phyloP scores from a whole-genome alignment of 2,888 invertebrate genomes.

The Tenodera sinensis region DNA sequence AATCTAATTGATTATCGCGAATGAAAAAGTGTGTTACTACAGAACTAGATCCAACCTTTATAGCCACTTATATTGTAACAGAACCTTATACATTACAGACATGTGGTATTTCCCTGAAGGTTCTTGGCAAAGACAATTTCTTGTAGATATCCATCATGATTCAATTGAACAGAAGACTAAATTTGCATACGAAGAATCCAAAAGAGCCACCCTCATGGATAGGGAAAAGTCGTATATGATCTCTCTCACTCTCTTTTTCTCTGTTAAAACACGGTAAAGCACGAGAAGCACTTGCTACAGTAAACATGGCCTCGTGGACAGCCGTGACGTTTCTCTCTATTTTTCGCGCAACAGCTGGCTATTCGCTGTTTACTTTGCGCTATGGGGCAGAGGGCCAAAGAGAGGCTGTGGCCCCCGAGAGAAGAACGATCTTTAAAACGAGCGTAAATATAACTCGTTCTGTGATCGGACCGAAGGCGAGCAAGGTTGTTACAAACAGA shows the following conservation, averaged over 20 bases:
- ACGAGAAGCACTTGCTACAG: background rate
- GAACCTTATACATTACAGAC: too few relatives aligned
- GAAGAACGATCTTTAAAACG: background rate
- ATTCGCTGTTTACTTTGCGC: background rate
- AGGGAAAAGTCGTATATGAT: too few relatives aligned
- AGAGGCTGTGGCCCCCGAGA: background rate
- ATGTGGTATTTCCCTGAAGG: too few relatives aligned
- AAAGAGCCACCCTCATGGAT: too few relatives aligned
- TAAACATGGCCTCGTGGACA: background rate
- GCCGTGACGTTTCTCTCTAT: background rate
- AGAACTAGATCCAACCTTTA: too few relatives aligned
- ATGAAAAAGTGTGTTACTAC: too few relatives aligned
- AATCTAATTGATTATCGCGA: too few relatives aligned
- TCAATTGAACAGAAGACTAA: too few relatives aligned
- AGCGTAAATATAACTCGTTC: constrained; percentile 8
- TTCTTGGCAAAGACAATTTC: too few relatives aligned
- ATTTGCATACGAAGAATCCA: too few relatives aligned
- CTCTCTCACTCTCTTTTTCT: background rate
- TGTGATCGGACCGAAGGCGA: background rate
- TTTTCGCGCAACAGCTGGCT: background rate
- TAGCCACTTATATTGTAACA: too few relatives aligned
- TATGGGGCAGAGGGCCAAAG: background rate
- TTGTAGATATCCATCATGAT: too few relatives aligned
- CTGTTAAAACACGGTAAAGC: background rate
- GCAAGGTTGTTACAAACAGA: constrained; percentile 9